Evolutionary conservation across 2,113 vertebrate species (phyloP).

Genomic region (Oxygymnocypris stewartii): DNA sequence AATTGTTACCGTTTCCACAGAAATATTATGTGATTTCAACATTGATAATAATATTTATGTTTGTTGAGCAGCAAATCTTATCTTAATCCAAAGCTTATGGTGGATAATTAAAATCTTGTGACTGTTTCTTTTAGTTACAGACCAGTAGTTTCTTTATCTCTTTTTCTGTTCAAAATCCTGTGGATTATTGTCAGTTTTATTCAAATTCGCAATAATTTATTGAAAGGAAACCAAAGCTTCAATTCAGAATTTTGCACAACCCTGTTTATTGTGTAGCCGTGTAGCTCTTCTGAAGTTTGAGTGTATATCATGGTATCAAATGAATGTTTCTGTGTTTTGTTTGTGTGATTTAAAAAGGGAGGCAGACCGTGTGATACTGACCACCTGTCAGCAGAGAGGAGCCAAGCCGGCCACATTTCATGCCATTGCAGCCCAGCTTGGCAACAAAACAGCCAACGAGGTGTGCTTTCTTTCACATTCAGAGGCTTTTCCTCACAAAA

Average conservation of each 20-base stretch:
- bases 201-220: not conserved
- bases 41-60: not conserved
- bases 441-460: slow-evolving; percentile 85
- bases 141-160: not conserved
- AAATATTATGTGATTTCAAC: not conserved
- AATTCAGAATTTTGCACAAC: not conserved
- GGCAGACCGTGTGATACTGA: slow-evolving; percentile 88
- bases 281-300: not conserved
- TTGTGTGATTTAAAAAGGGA: slow-evolving; percentile 74
- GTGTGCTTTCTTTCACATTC: slow-evolving; percentile 61
- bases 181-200: not conserved
- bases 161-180: not conserved
- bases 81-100: not conserved
- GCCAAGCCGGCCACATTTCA: slow-evolving; percentile 84
- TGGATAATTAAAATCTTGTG: not conserved
- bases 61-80: not conserved
- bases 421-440: slow-evolving; percentile 79
- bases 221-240: not conserved
- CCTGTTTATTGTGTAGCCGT: not conserved
- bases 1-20: not conserved
- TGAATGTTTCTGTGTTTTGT: not conserved
- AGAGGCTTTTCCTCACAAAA: not conserved
- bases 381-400: slow-evolving; percentile 84
- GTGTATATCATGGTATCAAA: not conserved
- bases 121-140: not conserved